Percentiles rank a stretch among this genome's conserved stretches.
Conservation (phyloP, 2,113 vertebrate species). For the Rhynchopsitta pachyrhyncha region DNA sequence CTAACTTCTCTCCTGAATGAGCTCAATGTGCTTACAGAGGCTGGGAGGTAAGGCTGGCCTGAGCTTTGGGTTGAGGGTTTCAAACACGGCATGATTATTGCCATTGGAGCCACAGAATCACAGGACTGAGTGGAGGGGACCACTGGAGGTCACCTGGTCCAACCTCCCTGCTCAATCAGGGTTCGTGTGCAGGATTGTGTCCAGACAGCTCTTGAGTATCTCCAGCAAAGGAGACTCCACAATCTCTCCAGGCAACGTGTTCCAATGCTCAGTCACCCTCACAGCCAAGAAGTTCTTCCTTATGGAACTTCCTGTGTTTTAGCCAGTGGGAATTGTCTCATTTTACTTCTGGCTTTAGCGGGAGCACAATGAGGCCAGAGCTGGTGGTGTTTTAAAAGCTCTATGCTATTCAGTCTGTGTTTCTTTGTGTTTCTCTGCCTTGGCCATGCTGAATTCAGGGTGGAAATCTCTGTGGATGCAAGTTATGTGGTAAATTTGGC, state of each 20-base stretch:
- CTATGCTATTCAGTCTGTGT: background rate
- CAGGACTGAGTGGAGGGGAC: background rate
- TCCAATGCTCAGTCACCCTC: background rate
- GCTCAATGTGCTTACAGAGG: background rate
- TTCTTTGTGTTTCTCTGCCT: background rate
- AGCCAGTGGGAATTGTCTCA: background rate
- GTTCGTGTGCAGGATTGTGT: background rate
- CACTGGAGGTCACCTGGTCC: background rate
- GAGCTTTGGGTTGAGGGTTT: background rate
- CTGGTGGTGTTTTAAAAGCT: background rate
- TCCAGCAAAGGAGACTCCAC: background rate
- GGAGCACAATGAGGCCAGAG: background rate
- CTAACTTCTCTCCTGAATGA: background rate
- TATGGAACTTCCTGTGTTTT: background rate
- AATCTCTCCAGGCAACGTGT: background rate
- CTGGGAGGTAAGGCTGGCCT: background rate
- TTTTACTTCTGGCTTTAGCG: background rate
- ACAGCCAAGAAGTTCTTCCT: background rate
- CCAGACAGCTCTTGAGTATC: background rate
- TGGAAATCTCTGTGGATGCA: background rate
- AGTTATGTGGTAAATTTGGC: background rate
- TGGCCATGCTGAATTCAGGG: background rate
- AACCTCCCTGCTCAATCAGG: background rate
- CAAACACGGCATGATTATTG: background rate
- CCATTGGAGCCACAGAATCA: background rate